Conservation (phyloP, 1,140 invertebrate species). For the Drosophila baimaii region DNA sequence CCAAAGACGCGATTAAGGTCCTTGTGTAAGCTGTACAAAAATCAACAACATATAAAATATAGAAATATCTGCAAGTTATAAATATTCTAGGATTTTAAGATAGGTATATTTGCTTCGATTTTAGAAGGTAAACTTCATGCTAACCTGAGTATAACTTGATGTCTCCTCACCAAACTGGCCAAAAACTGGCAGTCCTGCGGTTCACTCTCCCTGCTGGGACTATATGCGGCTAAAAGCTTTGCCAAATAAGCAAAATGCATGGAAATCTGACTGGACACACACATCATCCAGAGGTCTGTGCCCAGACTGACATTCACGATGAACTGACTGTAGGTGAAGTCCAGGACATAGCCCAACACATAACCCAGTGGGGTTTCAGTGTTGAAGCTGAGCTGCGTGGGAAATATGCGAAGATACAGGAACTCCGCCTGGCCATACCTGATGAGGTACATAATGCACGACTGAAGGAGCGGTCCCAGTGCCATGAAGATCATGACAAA, state of each 20-base stretch:
- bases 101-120: background rate
- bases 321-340: constrained; percentile 42
- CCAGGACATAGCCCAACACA: constrained; percentile 11
- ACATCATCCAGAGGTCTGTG: constrained; percentile 63
- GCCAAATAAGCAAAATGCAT: constrained; percentile 58
- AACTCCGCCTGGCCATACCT: constrained; percentile 12
- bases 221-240: constrained; percentile 10
- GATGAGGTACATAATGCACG: constrained; percentile 13
- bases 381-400: constrained; percentile 23
- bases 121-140: background rate
- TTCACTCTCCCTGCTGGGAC: constrained; percentile 10
- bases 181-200: constrained; percentile 36
- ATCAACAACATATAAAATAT: background rate
- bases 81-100: background rate
- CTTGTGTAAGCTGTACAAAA: constrained; percentile 41
- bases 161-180: constrained; percentile 21
- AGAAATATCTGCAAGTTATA: background rate
- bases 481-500: constrained; percentile 12
- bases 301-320: constrained; percentile 47
- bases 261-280: constrained; percentile 42
- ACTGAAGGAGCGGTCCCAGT: constrained; percentile 25
- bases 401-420: constrained; percentile 35
- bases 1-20: constrained; percentile 54
- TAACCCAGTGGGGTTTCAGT: constrained; percentile 7
- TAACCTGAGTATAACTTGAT: constrained; percentile 44